phyloP scores from a whole-genome alignment of 2,888 invertebrate species.

The Gandaritis pyraliata region DNA sequence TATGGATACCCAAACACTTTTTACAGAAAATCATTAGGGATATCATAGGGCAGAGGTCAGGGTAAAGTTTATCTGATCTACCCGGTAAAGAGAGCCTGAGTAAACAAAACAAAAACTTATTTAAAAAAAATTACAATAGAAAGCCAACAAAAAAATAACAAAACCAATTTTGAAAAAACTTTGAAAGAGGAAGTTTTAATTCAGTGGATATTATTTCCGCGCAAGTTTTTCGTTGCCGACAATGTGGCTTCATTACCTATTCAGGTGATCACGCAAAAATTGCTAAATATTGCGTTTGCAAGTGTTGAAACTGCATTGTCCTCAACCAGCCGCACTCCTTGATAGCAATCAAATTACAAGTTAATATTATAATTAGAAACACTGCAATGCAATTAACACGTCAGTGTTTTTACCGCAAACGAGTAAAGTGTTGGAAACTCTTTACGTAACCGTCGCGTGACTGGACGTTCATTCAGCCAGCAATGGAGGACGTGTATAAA shows the following conservation, averaged over 20 bases:
- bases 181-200: too few relatives aligned
- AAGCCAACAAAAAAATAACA: too few relatives aligned
- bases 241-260: not conserved
- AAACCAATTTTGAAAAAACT: too few relatives aligned
- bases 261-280: conserved; percentile 1
- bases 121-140: too few relatives aligned
- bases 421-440: conserved; percentile 71
- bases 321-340: conserved; percentile 45
- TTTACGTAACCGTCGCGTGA: conserved; percentile 79
- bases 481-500: conserved; percentile 43
- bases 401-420: conserved; percentile 74
- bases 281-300: conserved; percentile 3
- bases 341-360: conserved; percentile 62
- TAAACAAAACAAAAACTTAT: too few relatives aligned
- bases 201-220: too few relatives aligned
- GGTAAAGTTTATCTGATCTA: too few relatives aligned
- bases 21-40: too few relatives aligned
- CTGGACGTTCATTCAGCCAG: conserved; percentile 71
- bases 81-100: too few relatives aligned
- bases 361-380: conserved; percentile 67
- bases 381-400: conserved; percentile 77
- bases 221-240: not conserved
- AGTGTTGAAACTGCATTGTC: conserved; percentile 47
- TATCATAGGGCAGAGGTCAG: too few relatives aligned
- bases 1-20: too few relatives aligned